Base-by-base conservation (phyloP, 2,888 invertebrate species). In the Cetonia aurata region DNA sequence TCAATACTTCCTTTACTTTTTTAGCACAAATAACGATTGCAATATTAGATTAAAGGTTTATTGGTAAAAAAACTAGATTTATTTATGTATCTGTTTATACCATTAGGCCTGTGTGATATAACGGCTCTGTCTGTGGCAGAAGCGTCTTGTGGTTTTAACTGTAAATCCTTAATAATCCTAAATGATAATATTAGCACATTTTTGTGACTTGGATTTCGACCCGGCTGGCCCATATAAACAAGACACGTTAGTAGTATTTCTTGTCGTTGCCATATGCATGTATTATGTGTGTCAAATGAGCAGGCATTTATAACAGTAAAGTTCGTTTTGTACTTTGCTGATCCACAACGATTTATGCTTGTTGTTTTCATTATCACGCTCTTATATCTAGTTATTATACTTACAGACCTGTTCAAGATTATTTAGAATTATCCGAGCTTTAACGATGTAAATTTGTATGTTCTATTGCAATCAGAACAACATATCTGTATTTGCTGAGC, bases 181-280 rank as follows among this genome's bases (percentile, higher is more conserved):
- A 73, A 77, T 77, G 77, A 78, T 78, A 79, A 76, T 78, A 79
- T 79, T 79, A 78, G 77, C 79, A 78, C 78, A n/a, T n/a, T 76
- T 78, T 70, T 65, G 62, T 76, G 78, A 71, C 76, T 75, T 75
- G 72, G 71, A 25, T 75, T 77, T 76, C 72, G 55, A 37, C 70
- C 71, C 67, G 19, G 37, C 33, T 70, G 73, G 70, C 71, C 50
- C 67, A 75, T 74, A 73, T 73, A 74, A 75, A 71, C 69, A 69
- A 42, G 69, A 70, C 66, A 33, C 50, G 67, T 67, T 53, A 70
- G 41, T 62, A 17, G 4, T 60, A 60, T 13, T 60, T 46, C 56
- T 62, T 62, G 62, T 62, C 48, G 48, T 33, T 31, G 48, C 48
- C 48, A 48, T 10, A 15, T 6, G 17, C 25, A 25, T 25, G 25